Evolutionary conservation across 2,888 invertebrate species (phyloP).

Genomic region (Aleiodes testaceus): DNA sequence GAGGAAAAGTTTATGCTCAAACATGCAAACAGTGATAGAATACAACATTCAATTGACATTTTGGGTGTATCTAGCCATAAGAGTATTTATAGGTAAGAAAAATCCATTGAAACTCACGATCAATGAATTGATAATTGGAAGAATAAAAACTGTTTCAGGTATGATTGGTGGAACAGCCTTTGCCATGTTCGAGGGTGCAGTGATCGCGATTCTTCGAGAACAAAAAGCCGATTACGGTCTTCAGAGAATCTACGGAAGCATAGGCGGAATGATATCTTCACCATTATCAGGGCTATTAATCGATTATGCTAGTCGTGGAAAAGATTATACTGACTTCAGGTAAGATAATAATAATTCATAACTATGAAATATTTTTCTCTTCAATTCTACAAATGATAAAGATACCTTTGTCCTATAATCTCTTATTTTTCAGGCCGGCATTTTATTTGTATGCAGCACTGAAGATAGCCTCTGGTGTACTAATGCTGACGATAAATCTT

Average conservation of each 20-base stretch:
- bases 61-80: constrained; percentile 81
- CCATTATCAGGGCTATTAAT: constrained; percentile 84
- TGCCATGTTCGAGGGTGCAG: constrained; percentile 88
- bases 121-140: not conserved
- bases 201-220: constrained; percentile 83
- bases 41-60: constrained; percentile 81
- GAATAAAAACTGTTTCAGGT: constrained; percentile 70
- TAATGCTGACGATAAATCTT: constrained; percentile 83
- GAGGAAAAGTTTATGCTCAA: constrained; percentile 77
- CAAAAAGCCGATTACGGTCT: constrained; percentile 86
- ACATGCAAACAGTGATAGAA: constrained; percentile 77
- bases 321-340: constrained; percentile 84
- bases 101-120: not conserved
- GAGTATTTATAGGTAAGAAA: constrained; percentile 71
- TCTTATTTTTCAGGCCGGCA: constrained; percentile 78
- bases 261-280: constrained; percentile 87
- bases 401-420: constrained; percentile 17
- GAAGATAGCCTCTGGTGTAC: constrained; percentile 79
- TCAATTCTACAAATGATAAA: constrained; percentile 3
- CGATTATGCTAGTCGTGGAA: constrained; percentile 82
- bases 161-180: constrained; percentile 84
- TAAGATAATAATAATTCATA: constrained; percentile 62
- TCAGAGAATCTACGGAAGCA: constrained; percentile 83
- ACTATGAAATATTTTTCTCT: not conserved
- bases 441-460: constrained; percentile 84